Conservation (phyloP, 2,888 invertebrate species). For the Sarcophaga variegata region DNA sequence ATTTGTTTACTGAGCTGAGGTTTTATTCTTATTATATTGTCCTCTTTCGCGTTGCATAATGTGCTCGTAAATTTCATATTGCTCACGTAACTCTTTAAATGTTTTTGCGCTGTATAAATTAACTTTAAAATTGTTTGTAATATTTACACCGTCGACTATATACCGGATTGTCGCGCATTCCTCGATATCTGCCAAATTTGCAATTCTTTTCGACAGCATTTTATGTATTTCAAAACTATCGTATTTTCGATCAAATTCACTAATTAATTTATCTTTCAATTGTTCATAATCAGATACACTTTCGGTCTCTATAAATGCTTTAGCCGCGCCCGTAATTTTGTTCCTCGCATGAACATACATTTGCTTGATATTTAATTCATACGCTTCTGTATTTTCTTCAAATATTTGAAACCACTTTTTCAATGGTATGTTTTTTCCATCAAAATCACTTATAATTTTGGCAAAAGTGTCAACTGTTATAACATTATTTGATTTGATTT, state of each 20-base stretch:
- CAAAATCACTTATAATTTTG: too few relatives aligned
- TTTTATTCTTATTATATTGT: neutral
- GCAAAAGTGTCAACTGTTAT: too few relatives aligned
- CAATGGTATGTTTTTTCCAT: too few relatives aligned
- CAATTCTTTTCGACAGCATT: neutral
- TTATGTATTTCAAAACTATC: neutral
- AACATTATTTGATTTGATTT: too few relatives aligned
- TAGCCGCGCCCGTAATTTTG: neutral
- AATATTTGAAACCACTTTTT: too few relatives aligned
- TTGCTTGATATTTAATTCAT: neutral
- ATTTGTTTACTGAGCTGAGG: neutral
- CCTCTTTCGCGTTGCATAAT: neutral
- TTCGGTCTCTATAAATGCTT: slow-evolving; percentile 10
- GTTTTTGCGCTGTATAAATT: neutral
- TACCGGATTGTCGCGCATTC: neutral
- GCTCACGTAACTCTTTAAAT: neutral
- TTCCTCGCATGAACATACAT: neutral
- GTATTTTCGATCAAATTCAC: too few relatives aligned
- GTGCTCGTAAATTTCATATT: slow-evolving; percentile 14
- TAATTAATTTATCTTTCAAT: neutral
- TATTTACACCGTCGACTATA: neutral
- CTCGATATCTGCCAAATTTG: neutral
- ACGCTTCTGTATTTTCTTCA: too few relatives aligned
- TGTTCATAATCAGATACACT: neutral
- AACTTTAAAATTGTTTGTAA: neutral